A percentile compares a stretch with the other conserved stretches of the same genome.
phyloP scores from a whole-genome alignment of 2,888 invertebrate genomes.

The Hypomecis atomaria region DNA sequence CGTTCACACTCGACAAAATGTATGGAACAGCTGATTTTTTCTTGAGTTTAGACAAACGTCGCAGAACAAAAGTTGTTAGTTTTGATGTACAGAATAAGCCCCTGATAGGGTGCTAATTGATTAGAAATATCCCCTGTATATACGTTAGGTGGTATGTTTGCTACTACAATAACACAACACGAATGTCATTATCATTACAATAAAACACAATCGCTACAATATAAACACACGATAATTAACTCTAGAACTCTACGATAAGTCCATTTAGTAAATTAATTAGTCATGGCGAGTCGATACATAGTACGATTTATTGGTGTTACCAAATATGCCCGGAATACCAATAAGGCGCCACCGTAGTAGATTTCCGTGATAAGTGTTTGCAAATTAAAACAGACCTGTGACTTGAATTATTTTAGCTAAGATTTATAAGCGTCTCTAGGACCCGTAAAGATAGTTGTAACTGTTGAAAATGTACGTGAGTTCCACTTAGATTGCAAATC shows the following conservation, averaged over 20 bases:
- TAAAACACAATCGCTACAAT: no score
- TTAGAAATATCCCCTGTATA: no score
- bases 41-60: no score
- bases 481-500: no score
- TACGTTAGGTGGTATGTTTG: no score
- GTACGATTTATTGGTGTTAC: constrained; percentile 21
- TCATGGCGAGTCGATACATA: constrained; percentile 26
- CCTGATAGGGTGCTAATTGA: no score
- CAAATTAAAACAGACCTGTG: constrained; percentile 34
- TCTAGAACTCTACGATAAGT: constrained; percentile 7
- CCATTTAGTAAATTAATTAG: constrained; percentile 14
- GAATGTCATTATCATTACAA: no score
- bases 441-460: not conserved
- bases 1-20: no score
- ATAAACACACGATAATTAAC: not conserved
- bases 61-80: no score
- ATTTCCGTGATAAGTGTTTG: constrained; percentile 22
- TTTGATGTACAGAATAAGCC: no score
- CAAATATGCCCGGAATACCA: constrained; percentile 31
- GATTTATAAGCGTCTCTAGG: not conserved
- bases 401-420: constrained; percentile 20
- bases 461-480: not conserved
- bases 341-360: constrained; percentile 27
- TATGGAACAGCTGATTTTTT: no score
- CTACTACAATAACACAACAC: no score